These are phyloP conservation scores for Anabacerthia variegaticeps DNA, from an alignment of 2,797 vertebrate species.

Conservation along the genomic window DNA sequence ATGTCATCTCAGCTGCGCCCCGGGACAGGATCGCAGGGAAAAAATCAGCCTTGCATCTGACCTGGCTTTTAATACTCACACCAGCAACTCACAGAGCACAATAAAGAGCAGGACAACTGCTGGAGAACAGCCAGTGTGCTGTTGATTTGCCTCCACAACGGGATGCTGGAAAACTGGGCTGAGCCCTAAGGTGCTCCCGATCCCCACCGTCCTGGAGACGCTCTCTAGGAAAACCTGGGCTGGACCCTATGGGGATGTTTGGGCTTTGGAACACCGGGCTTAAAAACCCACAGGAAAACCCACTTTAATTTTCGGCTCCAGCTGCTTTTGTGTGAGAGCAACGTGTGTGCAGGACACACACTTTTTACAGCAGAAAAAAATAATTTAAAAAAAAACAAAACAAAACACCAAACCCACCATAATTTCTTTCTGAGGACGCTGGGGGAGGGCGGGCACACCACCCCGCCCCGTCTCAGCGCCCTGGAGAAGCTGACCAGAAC, in stretches of 20 bases:
- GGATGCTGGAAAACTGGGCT: background rate
- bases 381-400: background rate
- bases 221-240: background rate
- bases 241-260: background rate
- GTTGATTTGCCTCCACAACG: background rate
- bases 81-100: background rate
- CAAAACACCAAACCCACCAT: background rate
- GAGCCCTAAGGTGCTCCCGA: background rate
- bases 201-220: accelerated
- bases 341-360: background rate
- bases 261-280: background rate
- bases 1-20: background rate
- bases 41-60: background rate
- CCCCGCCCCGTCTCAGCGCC: background rate
- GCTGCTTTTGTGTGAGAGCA: background rate
- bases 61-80: background rate
- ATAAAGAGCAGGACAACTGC: background rate
- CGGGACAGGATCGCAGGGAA: background rate
- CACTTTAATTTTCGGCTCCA: background rate
- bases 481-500: constrained; percentile 55
- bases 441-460: background rate
- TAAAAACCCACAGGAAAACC: background rate
- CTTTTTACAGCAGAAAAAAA: background rate
- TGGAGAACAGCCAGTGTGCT: background rate
- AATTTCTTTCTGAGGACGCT: background rate